phyloP scores from a whole-genome alignment of 1,140 invertebrate species.

The Ips typographus region DNA sequence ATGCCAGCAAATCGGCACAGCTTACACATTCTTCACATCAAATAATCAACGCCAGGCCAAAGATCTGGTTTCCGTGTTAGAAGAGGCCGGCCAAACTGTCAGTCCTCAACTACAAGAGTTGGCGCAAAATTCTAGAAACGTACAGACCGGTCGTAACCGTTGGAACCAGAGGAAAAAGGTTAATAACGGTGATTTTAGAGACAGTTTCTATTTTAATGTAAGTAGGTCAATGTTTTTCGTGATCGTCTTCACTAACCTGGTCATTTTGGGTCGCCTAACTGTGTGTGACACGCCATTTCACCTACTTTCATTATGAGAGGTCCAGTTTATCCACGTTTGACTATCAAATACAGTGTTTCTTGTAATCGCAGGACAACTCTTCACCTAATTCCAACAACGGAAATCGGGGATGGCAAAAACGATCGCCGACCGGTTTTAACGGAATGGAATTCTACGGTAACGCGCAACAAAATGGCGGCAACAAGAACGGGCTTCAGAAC shows the following conservation, averaged over 20 bases:
- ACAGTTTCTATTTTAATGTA: constrained; percentile 27
- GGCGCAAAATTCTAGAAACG: constrained; percentile 54
- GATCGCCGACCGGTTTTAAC: constrained; percentile 7
- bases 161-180: constrained; percentile 52
- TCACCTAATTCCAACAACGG: constrained; percentile 50
- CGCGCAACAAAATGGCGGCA: constrained; percentile 13
- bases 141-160: constrained; percentile 54
- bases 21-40: constrained; percentile 96
- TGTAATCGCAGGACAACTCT: constrained; percentile 46
- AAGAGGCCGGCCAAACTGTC: constrained; percentile 82
- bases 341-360: constrained; percentile 16
- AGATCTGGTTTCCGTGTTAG: constrained; percentile 84
- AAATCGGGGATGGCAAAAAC: constrained; percentile 43
- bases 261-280: neutral
- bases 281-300: neutral
- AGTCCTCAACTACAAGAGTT: constrained; percentile 70
- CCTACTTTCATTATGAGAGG: neutral
- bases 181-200: constrained; percentile 32
- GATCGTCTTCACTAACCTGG: neutral
- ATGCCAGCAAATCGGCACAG: constrained; percentile 90
- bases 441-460: constrained; percentile 30
- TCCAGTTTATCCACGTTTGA: too few species aligned
- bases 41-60: constrained; percentile 87
- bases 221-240: constrained; percentile 4
- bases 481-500: constrained; percentile 28